Base-by-base conservation (phyloP, 2,797 vertebrate genomes). In the Myripristis jacobus region DNA sequence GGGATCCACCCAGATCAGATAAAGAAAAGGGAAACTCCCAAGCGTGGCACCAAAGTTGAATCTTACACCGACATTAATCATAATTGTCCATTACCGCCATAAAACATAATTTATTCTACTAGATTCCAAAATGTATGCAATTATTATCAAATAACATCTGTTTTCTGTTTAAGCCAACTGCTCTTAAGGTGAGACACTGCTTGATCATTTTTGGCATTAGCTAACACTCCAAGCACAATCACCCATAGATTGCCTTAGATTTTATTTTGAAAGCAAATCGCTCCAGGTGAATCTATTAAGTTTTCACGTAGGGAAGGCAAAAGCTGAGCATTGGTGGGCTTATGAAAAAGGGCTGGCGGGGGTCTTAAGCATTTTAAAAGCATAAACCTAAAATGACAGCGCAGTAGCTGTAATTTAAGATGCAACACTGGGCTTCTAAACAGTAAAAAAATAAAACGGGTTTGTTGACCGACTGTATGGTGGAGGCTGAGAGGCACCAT, bases 1-100 rank as follows among this genome's bases (percentile, higher is more conserved):
- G 3, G 8, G 64, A 74, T 84, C 85, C 85, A 89, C 85, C 89
- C 84, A 70, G 81, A 79, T 72, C 29, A 57, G 57, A 78, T 65
- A 58, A 62, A 71, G 24, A 57, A 76, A 77, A 74, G 71, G 19
- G 66, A 70, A 77, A 74, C 25, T 71, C 2, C 0, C 7, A 70
- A 84, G 79, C 19, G 51, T 11, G 38, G 36, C 46, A 31, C 46
- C 44, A 68, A 57, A 72, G 56, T 66, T 29, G n/a, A 71, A 29
- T 43, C 52, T 73, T 31, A 69, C 25, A 53, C 22, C 46, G 47
- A 65, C 73, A 15, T 66, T 74, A 47, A 80, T 80, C 70, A 34
- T 38, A 51, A 54, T 43, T 36, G 60, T 70, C 53, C 21, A 59
- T 63, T 70, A 63, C 57, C 59, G 57, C 25, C 81, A 70, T 65